These are phyloP conservation scores for Onychorhynchus coronatus DNA, from an alignment of 2,113 vertebrate species.

Conservation along the genomic window DNA sequence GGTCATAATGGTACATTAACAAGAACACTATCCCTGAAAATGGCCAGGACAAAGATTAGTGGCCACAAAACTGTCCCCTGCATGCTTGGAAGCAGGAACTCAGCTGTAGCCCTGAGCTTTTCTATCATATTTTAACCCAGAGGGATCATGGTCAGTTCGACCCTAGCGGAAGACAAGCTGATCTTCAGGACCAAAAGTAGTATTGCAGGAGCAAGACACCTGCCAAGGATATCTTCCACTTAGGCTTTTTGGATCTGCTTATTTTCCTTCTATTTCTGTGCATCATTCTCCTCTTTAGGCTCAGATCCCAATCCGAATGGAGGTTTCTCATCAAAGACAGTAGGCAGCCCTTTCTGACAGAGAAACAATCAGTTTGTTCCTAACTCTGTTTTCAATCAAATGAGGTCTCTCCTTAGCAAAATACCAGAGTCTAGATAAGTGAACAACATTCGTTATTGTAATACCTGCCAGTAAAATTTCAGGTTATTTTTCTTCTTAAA, in stretches of 20 bases:
- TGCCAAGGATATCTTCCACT: not conserved
- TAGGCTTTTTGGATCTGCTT: not conserved
- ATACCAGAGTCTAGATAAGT: not conserved
- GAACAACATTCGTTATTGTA: not conserved
- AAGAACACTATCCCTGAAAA: not conserved
- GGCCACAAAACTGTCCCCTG: not conserved
- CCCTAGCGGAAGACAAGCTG: not conserved
- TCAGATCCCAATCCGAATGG: not conserved
- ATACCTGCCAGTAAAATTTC: not conserved
- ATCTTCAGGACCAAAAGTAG: not conserved
- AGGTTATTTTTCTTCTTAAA: not conserved
- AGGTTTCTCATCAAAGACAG: constrained; percentile 30
- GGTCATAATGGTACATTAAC: not conserved
- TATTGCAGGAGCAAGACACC: not conserved
- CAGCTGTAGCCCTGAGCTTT: not conserved
- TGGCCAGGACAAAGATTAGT: not conserved
- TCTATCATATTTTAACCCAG: not conserved
- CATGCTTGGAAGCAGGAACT: not conserved
- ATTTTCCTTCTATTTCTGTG: not conserved
- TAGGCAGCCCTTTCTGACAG: constrained; percentile 10
- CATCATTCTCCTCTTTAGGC: not conserved
- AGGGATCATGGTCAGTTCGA: not conserved
- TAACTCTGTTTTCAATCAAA: not conserved
- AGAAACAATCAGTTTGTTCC: not conserved
- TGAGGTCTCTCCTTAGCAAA: not conserved